phyloP scores from a whole-genome alignment of 2,888 invertebrate genomes.

The Plagodis dolabraria region DNA sequence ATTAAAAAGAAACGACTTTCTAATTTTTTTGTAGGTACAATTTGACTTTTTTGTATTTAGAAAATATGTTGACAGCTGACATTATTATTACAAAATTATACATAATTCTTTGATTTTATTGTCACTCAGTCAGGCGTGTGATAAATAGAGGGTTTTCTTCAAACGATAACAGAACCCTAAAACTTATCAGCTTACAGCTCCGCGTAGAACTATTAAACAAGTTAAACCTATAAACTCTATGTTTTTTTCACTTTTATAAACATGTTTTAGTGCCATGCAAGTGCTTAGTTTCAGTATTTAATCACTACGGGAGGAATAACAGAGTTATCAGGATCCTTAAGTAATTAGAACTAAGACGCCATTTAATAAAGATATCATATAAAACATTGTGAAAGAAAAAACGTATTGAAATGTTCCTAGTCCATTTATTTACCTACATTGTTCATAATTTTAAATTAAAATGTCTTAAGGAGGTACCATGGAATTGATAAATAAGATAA shows the following conservation, averaged over 20 bases:
- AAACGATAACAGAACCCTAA: constrained; percentile 4
- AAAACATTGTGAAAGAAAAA: too few species aligned
- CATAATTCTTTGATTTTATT: background rate
- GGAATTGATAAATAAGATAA: too few species aligned
- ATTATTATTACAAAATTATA: too few species aligned
- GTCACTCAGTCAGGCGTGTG: constrained; percentile 3
- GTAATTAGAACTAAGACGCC: constrained; percentile 2
- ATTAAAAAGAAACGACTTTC: background rate
- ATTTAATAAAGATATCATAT: constrained; percentile 1
- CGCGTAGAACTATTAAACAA: constrained; percentile 4
- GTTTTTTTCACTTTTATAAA: constrained; percentile 4
- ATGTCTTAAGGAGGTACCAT: too few species aligned
- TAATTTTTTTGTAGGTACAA: too few species aligned
- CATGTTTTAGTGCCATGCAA: constrained; percentile 4
- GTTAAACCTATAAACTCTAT: constrained; percentile 1
- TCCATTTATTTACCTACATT: too few species aligned
- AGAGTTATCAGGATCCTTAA: constrained; percentile 2
- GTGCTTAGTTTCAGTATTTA: constrained; percentile 4
- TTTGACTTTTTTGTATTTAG: too few species aligned
- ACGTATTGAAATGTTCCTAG: too few species aligned
- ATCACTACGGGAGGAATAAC: constrained; percentile 2
- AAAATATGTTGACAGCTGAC: too few species aligned
- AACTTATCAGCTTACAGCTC: constrained; percentile 1
- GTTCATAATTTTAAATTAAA: too few species aligned
- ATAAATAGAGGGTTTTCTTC: constrained; percentile 2